A percentile compares a stretch with the other conserved stretches of the same genome.
These are phyloP conservation scores for Lerista edwardsae DNA, from an alignment of 2,797 vertebrate genomes.

Conservation along the genomic window DNA sequence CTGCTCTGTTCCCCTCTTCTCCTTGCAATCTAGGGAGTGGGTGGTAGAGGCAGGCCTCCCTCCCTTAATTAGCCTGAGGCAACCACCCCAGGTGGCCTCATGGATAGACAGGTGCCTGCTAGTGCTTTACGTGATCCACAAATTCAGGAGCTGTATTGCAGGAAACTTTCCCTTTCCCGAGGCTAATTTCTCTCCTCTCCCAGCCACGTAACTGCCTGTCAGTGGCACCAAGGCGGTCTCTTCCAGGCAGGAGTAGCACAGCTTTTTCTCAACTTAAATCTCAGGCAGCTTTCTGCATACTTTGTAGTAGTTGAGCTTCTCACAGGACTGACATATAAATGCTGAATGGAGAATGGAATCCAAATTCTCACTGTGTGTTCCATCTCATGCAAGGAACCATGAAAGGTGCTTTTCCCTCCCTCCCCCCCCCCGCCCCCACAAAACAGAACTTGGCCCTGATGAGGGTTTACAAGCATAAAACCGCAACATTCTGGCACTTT, in stretches of 20 bases:
- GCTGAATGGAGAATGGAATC: too few species aligned
- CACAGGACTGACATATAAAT: neutral
- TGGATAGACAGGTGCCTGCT: too few species aligned
- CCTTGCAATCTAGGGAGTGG: too few species aligned
- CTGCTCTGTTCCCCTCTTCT: too few species aligned
- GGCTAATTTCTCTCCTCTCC: neutral
- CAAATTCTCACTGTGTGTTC: neutral
- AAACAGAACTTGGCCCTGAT: neutral
- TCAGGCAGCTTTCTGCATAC: neutral
- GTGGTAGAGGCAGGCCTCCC: too few species aligned
- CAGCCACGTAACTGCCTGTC: neutral
- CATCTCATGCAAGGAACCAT: neutral
- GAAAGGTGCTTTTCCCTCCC: neutral
- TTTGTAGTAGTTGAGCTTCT: neutral
- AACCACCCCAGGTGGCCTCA: too few species aligned
- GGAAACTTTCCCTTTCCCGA: neutral
- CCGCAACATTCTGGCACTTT: neutral
- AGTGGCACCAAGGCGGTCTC: too few species aligned
- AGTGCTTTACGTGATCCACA: too few species aligned
- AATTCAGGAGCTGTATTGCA: neutral
- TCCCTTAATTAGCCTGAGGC: too few species aligned
- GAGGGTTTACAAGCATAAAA: neutral
- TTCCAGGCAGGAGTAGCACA: neutral
- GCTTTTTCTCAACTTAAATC: neutral
- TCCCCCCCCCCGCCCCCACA: neutral